Conservation (phyloP, 2,113 vertebrate species). For the Thalassoma bifasciatum region DNA sequence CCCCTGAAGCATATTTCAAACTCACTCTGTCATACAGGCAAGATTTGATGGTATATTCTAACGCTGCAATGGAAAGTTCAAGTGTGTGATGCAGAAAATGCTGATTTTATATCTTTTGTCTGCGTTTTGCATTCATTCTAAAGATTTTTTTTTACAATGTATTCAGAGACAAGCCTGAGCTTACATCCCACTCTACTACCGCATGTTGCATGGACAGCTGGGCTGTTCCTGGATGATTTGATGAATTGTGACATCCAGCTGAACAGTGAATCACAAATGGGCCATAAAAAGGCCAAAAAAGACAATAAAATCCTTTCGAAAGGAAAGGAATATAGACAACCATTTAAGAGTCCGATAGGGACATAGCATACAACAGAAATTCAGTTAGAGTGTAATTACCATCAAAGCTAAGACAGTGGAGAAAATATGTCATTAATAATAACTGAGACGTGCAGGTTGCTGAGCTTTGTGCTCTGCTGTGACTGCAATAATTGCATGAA, state of each 20-base stretch:
- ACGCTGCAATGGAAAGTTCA: slow-evolving; percentile 28
- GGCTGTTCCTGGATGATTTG: slow-evolving; percentile 59
- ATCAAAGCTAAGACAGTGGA: slow-evolving; percentile 7
- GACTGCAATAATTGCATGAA: slow-evolving; percentile 32
- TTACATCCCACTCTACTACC: slow-evolving; percentile 41
- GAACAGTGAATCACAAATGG: slow-evolving; percentile 31
- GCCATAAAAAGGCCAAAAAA: background rate
- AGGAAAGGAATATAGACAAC: background rate
- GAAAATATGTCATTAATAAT: slow-evolving; percentile 21
- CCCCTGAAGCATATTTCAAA: slow-evolving; percentile 27
- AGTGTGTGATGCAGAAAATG: slow-evolving; percentile 46
- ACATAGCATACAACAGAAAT: slow-evolving; percentile 17
- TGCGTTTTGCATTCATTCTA: slow-evolving; percentile 45
- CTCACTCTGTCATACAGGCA: slow-evolving; percentile 7
- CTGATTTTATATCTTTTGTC: slow-evolving; percentile 48
- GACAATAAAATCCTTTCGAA: background rate
- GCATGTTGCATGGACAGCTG: slow-evolving; percentile 41
- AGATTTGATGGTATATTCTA: slow-evolving; percentile 37
- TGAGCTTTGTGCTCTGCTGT: slow-evolving; percentile 11
- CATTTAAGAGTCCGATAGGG: background rate
- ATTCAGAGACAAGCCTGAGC: slow-evolving; percentile 43
- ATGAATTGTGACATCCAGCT: slow-evolving; percentile 59
- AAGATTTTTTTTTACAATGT: slow-evolving; percentile 40
- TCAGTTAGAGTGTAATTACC: slow-evolving; percentile 18
- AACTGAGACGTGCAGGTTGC: slow-evolving; percentile 15